Evolutionary conservation across 2,113 vertebrate genomes (phyloP), one percentile per base, ranked within the genome.

Genomic region (Melanostigma gelatinosum): DNA sequence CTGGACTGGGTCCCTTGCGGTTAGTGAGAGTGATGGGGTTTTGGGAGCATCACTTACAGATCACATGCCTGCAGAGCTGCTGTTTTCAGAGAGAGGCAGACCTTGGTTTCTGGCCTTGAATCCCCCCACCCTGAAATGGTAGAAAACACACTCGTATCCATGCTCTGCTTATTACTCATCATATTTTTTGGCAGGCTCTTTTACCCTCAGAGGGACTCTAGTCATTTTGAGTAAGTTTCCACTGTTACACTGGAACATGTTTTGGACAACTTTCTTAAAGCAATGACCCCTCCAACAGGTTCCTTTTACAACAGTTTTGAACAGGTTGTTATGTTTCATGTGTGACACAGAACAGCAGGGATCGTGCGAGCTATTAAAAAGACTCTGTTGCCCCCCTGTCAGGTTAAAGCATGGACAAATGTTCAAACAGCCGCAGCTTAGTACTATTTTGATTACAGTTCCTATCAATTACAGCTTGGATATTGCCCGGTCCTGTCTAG

Each of bases 81-180:
- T 72, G 64, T 8, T 83, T 80, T n/a, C 15, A 71, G 8, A 52
- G 16, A 36, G 34, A 71, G 24, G n/a, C 9, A 48, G 62, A 62
- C 32, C 15, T 48, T 38, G 4, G 34, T 62, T 73, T 46, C 22
- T 11, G 69, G 71, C 62, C 61, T 67, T 6, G 3, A 80, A 11
- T 40, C 50, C 18, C 40, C 13, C 42, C 42, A 57, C 40, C 50
- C 52, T 55, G 3, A 81, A 74, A 52, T 3, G 2, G 16, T 11
- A 61, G 13, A 24, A 81, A 81, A 81, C 54, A 58, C 73, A 40
- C 40, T 60, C 44, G 2, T 10, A 22, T 76, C 52, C 57, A 60
- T 79, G 27, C 64, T 84, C 54, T 61, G 4, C 13, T 69, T 63
- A 75, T 85, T 88, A 77, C 74, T 90, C 85, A 82, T 79, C 79